Evolutionary conservation across 2,888 invertebrate genomes (phyloP).

Genomic region (Stenotaenia linearis): DNA sequence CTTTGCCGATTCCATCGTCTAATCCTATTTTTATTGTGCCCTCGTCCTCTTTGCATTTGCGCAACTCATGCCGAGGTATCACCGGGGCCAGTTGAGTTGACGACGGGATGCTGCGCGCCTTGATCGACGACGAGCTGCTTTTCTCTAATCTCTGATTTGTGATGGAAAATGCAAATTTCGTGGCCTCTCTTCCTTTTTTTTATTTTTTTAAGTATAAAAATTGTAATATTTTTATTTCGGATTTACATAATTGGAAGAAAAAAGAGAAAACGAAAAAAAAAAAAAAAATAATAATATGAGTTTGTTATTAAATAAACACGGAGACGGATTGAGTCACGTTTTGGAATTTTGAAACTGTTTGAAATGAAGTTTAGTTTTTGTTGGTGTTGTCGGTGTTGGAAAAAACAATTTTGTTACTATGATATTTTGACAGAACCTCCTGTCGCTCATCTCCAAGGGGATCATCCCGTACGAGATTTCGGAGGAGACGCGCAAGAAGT

Average conservation of each 20-base stretch:
- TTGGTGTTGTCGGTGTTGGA: background rate
- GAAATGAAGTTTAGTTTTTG: background rate
- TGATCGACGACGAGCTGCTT: slow-evolving; percentile 24
- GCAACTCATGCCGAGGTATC: slow-evolving; percentile 24
- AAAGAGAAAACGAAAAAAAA: no score
- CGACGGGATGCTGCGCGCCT: background rate
- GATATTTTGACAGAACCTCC: slow-evolving; percentile 44
- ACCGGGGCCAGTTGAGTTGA: slow-evolving; percentile 17
- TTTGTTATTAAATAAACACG: no score
- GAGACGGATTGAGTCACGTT: no score
- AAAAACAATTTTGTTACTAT: slow-evolving; percentile 22
- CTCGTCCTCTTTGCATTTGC: slow-evolving; percentile 28
- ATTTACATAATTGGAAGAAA: background rate
- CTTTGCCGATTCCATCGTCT: slow-evolving; percentile 12
- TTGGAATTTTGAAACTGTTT: background rate
- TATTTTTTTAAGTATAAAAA: background rate
- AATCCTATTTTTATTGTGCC: slow-evolving; percentile 33
- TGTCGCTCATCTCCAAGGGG: slow-evolving; percentile 78
- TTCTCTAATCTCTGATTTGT: slow-evolving; percentile 26
- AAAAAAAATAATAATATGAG: no score
- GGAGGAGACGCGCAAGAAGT: slow-evolving; percentile 78
- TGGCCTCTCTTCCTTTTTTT: background rate
- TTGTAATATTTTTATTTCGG: background rate
- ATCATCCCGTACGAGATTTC: slow-evolving; percentile 57
- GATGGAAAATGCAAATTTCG: slow-evolving; percentile 22